Evolutionary conservation across 2,797 vertebrate species (phyloP).

Genomic region (Chelon labrosus): DNA sequence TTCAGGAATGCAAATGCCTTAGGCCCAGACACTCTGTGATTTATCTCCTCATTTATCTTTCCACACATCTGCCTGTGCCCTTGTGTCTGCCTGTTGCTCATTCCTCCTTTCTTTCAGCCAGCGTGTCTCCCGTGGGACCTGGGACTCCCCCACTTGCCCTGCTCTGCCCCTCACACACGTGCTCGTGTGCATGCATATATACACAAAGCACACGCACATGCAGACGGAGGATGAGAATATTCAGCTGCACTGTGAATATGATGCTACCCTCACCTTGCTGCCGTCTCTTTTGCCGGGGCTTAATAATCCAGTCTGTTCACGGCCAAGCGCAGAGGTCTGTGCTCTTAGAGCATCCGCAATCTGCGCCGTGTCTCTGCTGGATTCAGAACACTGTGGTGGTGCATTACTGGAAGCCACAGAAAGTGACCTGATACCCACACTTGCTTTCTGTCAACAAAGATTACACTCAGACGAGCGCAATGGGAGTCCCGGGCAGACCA

Average conservation of each 20-base stretch:
- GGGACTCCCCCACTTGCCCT: constrained; percentile 77
- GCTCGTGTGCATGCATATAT: constrained; percentile 28
- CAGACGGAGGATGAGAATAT: constrained; percentile 39
- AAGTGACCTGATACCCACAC: constrained; percentile 85
- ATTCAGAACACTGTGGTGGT: constrained; percentile 58
- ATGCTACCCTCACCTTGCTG: constrained; percentile 62
- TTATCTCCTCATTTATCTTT: constrained; percentile 89
- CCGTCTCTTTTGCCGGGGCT: constrained; percentile 51
- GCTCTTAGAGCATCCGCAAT: constrained; percentile 68
- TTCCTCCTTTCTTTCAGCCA: constrained; percentile 77
- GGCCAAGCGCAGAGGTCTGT: constrained; percentile 57
- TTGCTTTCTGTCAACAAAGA: constrained; percentile 86
- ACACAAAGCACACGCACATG: constrained; percentile 36
- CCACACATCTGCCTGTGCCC: constrained; percentile 87
- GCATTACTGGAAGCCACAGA: constrained; percentile 77
- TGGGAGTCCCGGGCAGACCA: constrained; percentile 75
- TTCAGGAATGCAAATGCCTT: constrained; percentile 88
- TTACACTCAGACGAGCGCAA: constrained; percentile 79
- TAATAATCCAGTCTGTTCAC: constrained; percentile 72
- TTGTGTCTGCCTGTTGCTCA: constrained; percentile 87
- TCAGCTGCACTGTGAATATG: constrained; percentile 50
- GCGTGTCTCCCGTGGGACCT: constrained; percentile 76
- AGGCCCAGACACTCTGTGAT: constrained; percentile 84
- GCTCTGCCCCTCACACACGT: constrained; percentile 56
- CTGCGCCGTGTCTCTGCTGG: constrained; percentile 65